Base-by-base conservation (phyloP, 2,888 invertebrate genomes). In the Dioctria linearis region DNA sequence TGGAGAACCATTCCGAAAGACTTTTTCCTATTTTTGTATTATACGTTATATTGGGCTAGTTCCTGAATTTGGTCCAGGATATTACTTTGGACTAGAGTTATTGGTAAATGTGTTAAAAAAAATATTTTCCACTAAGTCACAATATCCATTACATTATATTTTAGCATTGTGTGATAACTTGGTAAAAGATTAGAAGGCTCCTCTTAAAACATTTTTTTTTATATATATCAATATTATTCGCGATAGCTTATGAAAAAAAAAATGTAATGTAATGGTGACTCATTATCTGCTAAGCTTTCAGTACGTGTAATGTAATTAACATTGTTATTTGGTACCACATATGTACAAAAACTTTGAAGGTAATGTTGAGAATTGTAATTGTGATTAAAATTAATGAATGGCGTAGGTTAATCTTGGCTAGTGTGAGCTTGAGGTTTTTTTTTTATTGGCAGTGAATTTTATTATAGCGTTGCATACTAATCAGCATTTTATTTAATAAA, bases 1-100 rank as follows among this genome's bases (percentile, higher is more conserved):
- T 71, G 90, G 90, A 9, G 89, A 89, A 83, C 85, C 87, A 49
- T 86, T 86, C 59, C 83, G 85, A 43, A 80, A 84, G 43, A 83
- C 85, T 82, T 54, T 71, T 49, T 66, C 80, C 8, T 84, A 88
- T 76, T 88, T 90, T 43, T 88, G 89, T 82, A 90, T 92, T 75
- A 90, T 88, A 40, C 86, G 90, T 83, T 92, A 89, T 84, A 91
- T 92, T 84, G 92, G 92, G 49, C 86, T 87, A 71, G 91, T 91
- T 76, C 86, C 88, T 80, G 90, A 92, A 82, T 86, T 91, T 78
- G 91, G 89, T 79, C 86, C 86, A 40, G 90, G 92, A 83, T 90
- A 90, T 85, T 91, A 91, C 85, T 90, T 91, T 85, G 92, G 91
- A 67, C 87, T 92, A 82, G 90, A 91, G 85, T 85, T 92, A 84